Evolutionary conservation across 2,888 invertebrate species (phyloP).

Genomic region (Platerodrilus igneus): DNA sequence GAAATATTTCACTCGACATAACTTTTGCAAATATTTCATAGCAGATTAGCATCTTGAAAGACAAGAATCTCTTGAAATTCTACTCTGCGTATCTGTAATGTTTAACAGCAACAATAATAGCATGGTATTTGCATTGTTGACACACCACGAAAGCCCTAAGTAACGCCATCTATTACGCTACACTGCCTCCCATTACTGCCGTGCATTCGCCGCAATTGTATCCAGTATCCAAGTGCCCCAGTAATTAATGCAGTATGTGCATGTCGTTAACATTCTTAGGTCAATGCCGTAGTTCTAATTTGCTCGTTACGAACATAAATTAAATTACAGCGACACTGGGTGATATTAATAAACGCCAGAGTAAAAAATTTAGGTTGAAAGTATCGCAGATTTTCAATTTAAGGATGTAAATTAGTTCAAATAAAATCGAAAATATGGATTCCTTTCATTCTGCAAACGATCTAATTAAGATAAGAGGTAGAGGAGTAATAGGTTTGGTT

Average conservation of each 20-base stretch:
- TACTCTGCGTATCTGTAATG: too few relatives aligned
- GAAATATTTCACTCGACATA: too few relatives aligned
- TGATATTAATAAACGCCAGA: slow-evolving; percentile 22
- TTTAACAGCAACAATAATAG: too few relatives aligned
- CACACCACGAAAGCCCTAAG: slow-evolving; percentile 33
- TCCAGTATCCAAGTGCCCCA: slow-evolving; percentile 43
- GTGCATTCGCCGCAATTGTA: slow-evolving; percentile 41
- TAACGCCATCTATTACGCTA: slow-evolving; percentile 37
- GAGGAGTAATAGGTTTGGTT: slow-evolving; percentile 37
- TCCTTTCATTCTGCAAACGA: slow-evolving; percentile 45
- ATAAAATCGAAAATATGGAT: slow-evolving; percentile 49
- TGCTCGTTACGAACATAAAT: slow-evolving; percentile 30
- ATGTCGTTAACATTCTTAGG: slow-evolving; percentile 45
- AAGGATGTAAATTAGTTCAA: slow-evolving; percentile 48
- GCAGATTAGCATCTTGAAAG: too few relatives aligned
- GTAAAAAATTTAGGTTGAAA: slow-evolving; percentile 18
- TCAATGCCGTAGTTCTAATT: slow-evolving; percentile 31
- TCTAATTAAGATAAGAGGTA: slow-evolving; percentile 48
- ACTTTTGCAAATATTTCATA: too few relatives aligned
- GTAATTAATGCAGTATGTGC: slow-evolving; percentile 45
- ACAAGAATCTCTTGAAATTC: too few relatives aligned
- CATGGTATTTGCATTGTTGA: slow-evolving; percentile 30
- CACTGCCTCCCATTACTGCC: slow-evolving; percentile 35
- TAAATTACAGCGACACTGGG: slow-evolving; percentile 17
- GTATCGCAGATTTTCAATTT: slow-evolving; percentile 42